These are phyloP conservation scores for Helicolenus hilgendorfi DNA, from an alignment of 2,797 vertebrate species.

Conservation along the genomic window DNA sequence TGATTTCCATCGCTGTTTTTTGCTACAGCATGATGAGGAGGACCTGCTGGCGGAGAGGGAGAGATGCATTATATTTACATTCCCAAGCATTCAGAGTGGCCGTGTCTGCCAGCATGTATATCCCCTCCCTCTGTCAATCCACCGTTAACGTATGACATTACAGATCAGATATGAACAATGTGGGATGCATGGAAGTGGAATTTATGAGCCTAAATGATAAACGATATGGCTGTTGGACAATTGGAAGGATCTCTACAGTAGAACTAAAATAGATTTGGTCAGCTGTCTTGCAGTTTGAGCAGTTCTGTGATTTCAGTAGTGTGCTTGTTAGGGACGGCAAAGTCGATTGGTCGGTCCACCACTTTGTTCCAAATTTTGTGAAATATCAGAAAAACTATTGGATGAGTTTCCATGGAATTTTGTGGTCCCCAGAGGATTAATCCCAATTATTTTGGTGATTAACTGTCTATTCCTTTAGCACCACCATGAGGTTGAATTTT, in stretches of 20 bases:
- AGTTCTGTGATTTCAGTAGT: neutral
- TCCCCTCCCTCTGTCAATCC: neutral
- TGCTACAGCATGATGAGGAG: conserved; percentile 36
- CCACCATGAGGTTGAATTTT: neutral
- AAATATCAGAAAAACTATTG: neutral
- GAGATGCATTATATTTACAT: conserved; percentile 59
- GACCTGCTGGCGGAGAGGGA: conserved; percentile 2
- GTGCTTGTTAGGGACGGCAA: neutral
- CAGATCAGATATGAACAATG: neutral
- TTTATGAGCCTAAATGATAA: neutral
- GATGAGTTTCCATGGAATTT: neutral
- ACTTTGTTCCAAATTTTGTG: neutral
- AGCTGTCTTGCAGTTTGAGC: neutral
- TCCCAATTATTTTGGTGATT: neutral
- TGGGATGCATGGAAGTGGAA: neutral
- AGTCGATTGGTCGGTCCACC: no score
- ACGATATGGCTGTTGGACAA: neutral
- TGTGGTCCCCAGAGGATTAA: neutral
- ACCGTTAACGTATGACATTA: neutral
- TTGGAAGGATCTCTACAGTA: neutral
- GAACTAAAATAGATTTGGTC: neutral
- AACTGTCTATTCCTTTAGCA: neutral
- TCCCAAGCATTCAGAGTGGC: conserved; percentile 12
- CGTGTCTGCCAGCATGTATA: neutral
- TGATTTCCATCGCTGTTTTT: conserved; percentile 58